These are phyloP conservation scores for Vanacampus margaritifer DNA, from an alignment of 2,113 vertebrate species.

Conservation along the genomic window DNA sequence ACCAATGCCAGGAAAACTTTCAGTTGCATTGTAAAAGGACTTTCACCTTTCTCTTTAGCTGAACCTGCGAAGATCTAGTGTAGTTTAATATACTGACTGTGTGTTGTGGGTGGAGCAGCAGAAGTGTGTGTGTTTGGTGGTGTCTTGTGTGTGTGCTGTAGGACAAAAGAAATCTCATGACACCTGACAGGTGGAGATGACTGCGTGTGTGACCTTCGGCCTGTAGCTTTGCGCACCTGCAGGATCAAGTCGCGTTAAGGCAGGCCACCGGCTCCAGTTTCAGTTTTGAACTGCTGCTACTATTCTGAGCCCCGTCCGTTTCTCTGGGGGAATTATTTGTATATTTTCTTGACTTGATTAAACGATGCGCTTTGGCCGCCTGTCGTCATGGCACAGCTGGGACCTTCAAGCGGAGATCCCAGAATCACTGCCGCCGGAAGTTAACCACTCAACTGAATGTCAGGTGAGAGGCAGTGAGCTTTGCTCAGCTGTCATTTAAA, in stretches of 20 bases:
- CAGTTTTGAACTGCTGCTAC: constrained; percentile 1
- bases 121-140: constrained; percentile 17
- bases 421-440: constrained; percentile 17
- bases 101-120: constrained; percentile 34
- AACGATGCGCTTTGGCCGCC: constrained; percentile 67
- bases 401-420: constrained; percentile 64
- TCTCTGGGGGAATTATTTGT: neutral
- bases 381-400: constrained; percentile 75
- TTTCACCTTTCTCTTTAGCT: neutral
- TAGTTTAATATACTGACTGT: neutral
- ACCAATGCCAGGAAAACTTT: neutral
- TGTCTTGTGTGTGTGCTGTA: constrained; percentile 12
- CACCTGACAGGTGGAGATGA: constrained; percentile 30
- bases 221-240: constrained; percentile 18
- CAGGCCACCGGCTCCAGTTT: neutral
- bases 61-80: neutral
- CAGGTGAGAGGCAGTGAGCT: constrained; percentile 57
- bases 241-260: constrained; percentile 10
- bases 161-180: constrained; percentile 34
- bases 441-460: constrained; percentile 5
- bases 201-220: constrained; percentile 38
- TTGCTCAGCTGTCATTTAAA: neutral
- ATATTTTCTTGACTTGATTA: neutral
- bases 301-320: neutral
- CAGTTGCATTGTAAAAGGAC: neutral